phyloP scores from a whole-genome alignment of 2,888 invertebrate genomes.

The Pteria penguin region DNA sequence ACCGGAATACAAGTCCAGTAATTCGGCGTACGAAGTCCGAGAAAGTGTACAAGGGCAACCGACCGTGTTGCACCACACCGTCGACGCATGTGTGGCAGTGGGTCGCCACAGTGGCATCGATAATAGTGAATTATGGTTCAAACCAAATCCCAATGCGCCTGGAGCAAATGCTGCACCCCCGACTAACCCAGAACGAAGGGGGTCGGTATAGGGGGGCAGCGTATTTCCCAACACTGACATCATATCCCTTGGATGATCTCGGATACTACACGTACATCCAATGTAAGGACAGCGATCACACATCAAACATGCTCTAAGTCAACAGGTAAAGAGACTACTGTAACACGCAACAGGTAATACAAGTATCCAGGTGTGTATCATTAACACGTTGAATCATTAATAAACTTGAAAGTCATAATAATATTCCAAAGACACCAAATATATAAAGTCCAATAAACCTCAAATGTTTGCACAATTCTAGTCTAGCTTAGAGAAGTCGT shows the following conservation, averaged over 20 bases:
- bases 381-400: no score
- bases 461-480: no score
- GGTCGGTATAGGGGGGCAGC: constrained; percentile 22
- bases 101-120: constrained; percentile 56
- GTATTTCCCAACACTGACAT: constrained; percentile 45
- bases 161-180: constrained; percentile 14
- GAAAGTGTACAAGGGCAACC: constrained; percentile 54
- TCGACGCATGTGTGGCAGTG: constrained; percentile 45
- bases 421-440: no score
- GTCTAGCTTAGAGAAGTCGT: no score
- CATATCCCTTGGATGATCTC: not conserved
- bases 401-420: no score
- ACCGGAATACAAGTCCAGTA: constrained; percentile 50
- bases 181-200: constrained; percentile 10
- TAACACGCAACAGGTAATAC: no score
- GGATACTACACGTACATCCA: constrained; percentile 11
- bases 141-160: constrained; percentile 15
- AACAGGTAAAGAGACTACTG: not conserved
- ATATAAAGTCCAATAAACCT: no score
- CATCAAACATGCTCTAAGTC: constrained; percentile 14
- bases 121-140: constrained; percentile 19
- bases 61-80: constrained; percentile 53
- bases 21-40: constrained; percentile 44
- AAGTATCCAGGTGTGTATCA: no score
- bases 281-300: constrained; percentile 23